These are phyloP conservation scores for Apaloderma vittatum DNA, from an alignment of 2,113 vertebrate species.

Conservation along the genomic window DNA sequence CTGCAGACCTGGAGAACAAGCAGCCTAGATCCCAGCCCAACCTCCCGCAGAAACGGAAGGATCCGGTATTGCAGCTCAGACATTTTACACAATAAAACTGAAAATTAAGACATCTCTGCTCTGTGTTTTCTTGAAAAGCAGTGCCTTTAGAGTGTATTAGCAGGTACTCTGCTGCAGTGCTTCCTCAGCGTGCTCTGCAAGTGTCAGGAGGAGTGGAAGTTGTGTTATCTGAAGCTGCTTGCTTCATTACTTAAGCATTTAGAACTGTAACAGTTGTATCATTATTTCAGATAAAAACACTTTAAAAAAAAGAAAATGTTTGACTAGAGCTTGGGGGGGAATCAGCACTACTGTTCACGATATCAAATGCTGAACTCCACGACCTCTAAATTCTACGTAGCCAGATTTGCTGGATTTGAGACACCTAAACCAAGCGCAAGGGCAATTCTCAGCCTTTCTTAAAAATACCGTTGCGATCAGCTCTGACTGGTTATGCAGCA, in stretches of 20 bases:
- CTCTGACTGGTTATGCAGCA: neutral
- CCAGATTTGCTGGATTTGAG: neutral
- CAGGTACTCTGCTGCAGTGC: neutral
- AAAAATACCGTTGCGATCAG: fast-evolving
- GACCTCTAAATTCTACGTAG: neutral
- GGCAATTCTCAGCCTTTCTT: neutral
- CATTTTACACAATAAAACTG: neutral
- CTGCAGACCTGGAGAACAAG: neutral
- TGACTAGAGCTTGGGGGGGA: neutral
- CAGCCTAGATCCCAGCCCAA: neutral
- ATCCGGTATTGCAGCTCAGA: neutral
- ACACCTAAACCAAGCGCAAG: fast-evolving
- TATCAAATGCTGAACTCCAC: neutral
- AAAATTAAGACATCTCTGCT: neutral
- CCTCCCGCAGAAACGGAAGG: neutral
- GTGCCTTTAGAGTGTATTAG: neutral
- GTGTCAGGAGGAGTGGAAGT: neutral
- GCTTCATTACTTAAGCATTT: neutral
- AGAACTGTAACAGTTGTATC: fast-evolving
- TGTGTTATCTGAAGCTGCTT: neutral
- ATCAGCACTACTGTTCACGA: fast-evolving
- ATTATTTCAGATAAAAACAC: neutral
- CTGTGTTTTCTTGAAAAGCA: neutral
- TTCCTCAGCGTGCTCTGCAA: too few species aligned
- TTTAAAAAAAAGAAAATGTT: fast-evolving